These are phyloP conservation scores for Pomacea maculata DNA, from an alignment of 1,140 invertebrate genomes.

Conservation along the genomic window DNA sequence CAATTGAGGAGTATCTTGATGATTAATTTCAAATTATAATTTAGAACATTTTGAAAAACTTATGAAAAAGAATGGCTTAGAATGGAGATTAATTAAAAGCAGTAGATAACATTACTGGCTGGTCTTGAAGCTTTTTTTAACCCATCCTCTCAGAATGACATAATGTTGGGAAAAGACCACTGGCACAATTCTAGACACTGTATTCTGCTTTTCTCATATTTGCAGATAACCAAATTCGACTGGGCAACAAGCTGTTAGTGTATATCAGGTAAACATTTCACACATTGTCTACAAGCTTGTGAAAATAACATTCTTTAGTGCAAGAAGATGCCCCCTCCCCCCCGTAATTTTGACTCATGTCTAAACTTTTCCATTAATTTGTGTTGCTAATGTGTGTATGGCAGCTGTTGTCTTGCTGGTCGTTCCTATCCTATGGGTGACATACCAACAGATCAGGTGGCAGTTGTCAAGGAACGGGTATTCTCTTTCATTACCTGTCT, in stretches of 20 bases:
- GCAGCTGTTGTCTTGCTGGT: conserved; percentile 90
- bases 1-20: too few relatives aligned
- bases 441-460: conserved; percentile 74
- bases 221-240: conserved; percentile 58
- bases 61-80: too few relatives aligned
- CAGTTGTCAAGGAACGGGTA: conserved; percentile 57
- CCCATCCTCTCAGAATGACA: too few relatives aligned
- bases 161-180: too few relatives aligned
- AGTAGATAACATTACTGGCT: too few relatives aligned
- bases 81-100: too few relatives aligned
- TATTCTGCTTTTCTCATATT: conserved; percentile 11
- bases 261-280: conserved; percentile 71
- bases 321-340: too few relatives aligned
- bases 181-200: too few relatives aligned
- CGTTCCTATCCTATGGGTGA: conserved; percentile 88
- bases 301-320: too few relatives aligned
- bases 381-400: conserved; percentile 9
- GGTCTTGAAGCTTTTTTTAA: too few relatives aligned
- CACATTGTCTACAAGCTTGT: not conserved
- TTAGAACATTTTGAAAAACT: too few relatives aligned
- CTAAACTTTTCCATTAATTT: not conserved
- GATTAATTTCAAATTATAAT: too few relatives aligned
- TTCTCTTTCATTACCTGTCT: conserved; percentile 68
- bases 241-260: conserved; percentile 90
- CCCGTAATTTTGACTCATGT: not conserved